Conservation (phyloP, 2,113 vertebrate species). For the Eulemur macaco region DNA sequence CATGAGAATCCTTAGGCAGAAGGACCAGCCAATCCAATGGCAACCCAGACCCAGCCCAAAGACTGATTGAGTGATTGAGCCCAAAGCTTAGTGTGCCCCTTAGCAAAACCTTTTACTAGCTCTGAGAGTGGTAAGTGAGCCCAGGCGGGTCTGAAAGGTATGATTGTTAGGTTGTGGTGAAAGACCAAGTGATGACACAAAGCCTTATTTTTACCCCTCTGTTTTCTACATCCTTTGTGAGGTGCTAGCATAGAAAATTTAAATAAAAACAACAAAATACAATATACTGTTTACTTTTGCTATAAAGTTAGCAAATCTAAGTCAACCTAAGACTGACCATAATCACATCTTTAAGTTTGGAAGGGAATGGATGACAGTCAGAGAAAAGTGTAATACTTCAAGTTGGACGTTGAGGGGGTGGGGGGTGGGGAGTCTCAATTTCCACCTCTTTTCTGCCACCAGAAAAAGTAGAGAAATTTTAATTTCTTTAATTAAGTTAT, state of each 20-base stretch:
- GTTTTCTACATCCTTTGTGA: not conserved
- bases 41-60: not conserved
- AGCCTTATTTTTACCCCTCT: not conserved
- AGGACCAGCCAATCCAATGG: not conserved
- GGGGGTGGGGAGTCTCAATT: not conserved
- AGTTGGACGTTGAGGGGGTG: not conserved
- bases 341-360: not conserved
- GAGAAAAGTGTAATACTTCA: not conserved
- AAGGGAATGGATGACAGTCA: not conserved
- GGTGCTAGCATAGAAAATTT: not conserved
- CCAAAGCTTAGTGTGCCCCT: conserved; percentile 31
- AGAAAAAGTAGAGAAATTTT: not conserved
- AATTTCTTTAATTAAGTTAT: not conserved
- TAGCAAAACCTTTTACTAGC: not conserved
- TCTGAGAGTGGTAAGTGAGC: not conserved
- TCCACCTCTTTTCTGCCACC: not conserved
- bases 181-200: not conserved
- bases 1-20: not conserved
- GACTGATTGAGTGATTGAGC: not conserved
- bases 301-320: conserved; percentile 18
- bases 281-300: not conserved
- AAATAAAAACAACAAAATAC: not conserved
- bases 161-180: not conserved
- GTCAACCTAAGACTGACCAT: not conserved
- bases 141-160: not conserved